Conservation (phyloP, 2,797 vertebrate species). For the Alca torda region DNA sequence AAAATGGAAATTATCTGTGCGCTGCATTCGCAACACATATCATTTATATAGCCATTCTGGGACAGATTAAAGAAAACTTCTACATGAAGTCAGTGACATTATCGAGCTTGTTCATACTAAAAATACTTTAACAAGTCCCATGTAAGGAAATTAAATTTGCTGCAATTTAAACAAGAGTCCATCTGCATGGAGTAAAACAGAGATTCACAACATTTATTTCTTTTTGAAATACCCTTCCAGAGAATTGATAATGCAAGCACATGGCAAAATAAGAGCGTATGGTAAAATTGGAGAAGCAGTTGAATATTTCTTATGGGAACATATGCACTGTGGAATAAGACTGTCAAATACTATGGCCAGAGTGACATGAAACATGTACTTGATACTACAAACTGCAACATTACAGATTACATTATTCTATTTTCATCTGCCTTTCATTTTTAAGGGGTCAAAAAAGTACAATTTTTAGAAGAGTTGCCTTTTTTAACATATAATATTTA, state of each 20-base stretch:
- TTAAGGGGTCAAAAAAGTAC: background rate
- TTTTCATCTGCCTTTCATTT: background rate
- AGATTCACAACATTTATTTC: background rate
- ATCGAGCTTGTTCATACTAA: background rate
- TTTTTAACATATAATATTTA: background rate
- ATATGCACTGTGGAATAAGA: background rate
- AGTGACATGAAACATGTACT: background rate
- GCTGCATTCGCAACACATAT: background rate
- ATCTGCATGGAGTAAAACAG: background rate
- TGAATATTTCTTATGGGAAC: background rate
- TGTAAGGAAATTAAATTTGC: background rate
- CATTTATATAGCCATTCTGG: background rate
- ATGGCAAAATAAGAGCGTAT: background rate
- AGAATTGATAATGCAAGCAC: background rate
- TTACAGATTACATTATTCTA: background rate
- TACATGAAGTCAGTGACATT: background rate
- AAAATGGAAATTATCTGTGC: background rate
- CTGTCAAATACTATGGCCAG: background rate
- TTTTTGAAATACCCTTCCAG: background rate
- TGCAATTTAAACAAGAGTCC: background rate
- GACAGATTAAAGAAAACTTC: conserved; percentile 6
- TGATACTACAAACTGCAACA: background rate
- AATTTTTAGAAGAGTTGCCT: background rate
- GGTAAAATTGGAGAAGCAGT: background rate
- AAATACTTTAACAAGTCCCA: background rate